These are phyloP conservation scores for Zaprionus camerounensis DNA, from an alignment of 1,140 invertebrate genomes.

Conservation along the genomic window DNA sequence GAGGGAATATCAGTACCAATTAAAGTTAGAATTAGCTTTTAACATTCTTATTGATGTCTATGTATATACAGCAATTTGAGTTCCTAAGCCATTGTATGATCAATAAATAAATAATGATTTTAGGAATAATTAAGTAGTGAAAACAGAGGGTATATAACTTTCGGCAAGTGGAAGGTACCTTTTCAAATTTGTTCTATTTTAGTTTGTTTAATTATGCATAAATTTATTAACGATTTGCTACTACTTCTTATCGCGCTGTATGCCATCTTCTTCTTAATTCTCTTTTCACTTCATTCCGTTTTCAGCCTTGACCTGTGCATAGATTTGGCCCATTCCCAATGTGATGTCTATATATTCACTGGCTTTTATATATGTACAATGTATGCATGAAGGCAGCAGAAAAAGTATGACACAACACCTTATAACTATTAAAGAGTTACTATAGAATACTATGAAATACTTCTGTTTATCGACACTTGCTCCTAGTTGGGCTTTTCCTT, in stretches of 20 bases:
- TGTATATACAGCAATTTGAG: no score
- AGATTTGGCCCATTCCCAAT: conserved; percentile 14
- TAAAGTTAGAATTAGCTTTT: no score
- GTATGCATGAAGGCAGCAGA: neutral
- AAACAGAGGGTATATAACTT: no score
- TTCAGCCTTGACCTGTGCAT: conserved; percentile 24
- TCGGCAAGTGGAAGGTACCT: no score
- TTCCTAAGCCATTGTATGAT: no score
- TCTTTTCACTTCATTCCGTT: neutral
- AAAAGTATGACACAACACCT: neutral
- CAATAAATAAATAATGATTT: no score
- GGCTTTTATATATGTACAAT: neutral
- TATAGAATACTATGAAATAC: neutral
- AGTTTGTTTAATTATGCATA: neutral
- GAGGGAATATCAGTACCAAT: no score
- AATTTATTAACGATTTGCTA: neutral
- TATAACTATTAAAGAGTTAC: neutral
- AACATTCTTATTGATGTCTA: no score
- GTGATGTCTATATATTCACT: conserved; percentile 11
- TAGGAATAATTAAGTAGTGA: no score
- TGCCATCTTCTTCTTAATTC: neutral
- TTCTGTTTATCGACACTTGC: neutral
- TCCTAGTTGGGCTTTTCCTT: neutral
- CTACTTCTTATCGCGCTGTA: neutral
- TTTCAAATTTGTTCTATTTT: neutral